Conservation (phyloP, 2,797 vertebrate genomes). For the Iguana delicatissima region DNA sequence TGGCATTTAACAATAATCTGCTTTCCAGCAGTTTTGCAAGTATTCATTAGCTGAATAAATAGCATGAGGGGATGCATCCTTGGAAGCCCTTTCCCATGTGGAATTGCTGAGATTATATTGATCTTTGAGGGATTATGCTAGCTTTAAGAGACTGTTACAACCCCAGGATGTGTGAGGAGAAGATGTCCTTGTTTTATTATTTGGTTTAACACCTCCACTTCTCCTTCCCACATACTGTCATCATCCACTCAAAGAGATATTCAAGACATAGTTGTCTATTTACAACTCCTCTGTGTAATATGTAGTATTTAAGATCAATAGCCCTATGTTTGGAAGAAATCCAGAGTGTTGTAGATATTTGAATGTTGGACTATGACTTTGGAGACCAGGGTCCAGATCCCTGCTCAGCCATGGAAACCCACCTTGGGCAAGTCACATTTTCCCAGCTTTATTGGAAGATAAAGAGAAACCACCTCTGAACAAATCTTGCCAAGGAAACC, state of each 20-base stretch:
- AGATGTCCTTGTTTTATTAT: conserved; percentile 15
- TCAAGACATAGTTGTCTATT: background rate
- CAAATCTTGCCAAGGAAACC: no score
- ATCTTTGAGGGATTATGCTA: conserved; percentile 20
- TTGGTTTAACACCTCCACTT: background rate
- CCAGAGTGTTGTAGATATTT: no score
- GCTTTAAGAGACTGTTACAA: conserved; percentile 1
- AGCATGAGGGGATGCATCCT: background rate
- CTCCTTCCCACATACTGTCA: background rate
- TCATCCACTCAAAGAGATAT: background rate
- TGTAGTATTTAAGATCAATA: background rate
- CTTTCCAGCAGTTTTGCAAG: background rate
- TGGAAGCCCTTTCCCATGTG: background rate
- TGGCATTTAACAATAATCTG: conserved; percentile 24
- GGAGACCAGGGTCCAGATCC: no score
- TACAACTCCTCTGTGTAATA: background rate
- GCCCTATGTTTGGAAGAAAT: no score
- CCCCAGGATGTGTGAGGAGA: background rate
- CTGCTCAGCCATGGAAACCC: no score
- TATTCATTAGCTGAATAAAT: conserved; percentile 23
- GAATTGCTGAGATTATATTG: background rate
- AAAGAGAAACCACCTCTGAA: no score
- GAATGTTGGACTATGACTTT: no score
- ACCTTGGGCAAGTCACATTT: no score
- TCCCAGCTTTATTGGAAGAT: no score